phyloP scores from a whole-genome alignment of 2,888 invertebrate genomes.

The Parasteatoda lunata region DNA sequence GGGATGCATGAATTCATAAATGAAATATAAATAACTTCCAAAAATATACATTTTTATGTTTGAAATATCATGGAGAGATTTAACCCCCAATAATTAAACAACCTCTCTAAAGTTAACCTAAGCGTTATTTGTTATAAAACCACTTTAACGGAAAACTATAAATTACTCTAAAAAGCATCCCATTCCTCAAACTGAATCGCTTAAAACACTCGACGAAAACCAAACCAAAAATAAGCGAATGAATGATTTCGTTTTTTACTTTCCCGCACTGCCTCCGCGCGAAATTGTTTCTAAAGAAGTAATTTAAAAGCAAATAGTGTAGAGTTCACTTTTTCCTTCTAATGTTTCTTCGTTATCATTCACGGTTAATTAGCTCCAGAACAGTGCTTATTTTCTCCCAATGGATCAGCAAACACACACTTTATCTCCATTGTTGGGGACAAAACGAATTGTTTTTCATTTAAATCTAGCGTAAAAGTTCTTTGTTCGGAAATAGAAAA shows the following conservation, averaged over 20 bases:
- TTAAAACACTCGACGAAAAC: neutral
- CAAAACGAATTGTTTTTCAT: neutral
- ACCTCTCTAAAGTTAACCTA: no score
- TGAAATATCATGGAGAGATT: no score
- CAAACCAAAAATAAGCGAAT: neutral
- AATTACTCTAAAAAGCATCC: no score
- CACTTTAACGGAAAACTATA: no score
- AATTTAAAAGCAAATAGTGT: neutral
- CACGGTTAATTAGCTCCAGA: slow-evolving; percentile 3
- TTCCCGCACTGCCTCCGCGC: neutral
- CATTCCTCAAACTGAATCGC: neutral
- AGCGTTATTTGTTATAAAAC: no score
- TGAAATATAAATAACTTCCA: no score
- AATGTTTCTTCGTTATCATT: slow-evolving; percentile 1
- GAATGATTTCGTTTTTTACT: neutral
- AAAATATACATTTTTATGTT: no score
- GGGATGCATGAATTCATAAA: no score
- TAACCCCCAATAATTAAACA: no score
- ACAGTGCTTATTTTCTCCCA: neutral
- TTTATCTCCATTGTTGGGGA: neutral
- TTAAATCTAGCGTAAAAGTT: neutral
- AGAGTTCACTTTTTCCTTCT: neutral
- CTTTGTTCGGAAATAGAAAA: neutral
- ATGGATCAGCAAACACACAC: neutral
- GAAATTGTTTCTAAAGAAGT: neutral